Base-by-base conservation (phyloP, 1,140 invertebrate species). In the Drosophila bifasciata region DNA sequence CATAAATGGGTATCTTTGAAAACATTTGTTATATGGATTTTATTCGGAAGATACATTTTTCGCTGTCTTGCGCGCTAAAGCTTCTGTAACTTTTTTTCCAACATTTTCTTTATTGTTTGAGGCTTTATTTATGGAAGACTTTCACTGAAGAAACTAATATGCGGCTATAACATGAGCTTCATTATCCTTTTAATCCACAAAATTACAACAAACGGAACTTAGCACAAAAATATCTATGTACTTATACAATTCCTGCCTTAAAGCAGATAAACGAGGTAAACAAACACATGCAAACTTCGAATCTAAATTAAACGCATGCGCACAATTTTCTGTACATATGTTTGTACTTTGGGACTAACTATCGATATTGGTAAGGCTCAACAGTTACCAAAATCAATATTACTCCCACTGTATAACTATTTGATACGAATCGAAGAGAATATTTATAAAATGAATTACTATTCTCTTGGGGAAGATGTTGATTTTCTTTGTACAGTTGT, bases 281-380 rank as follows among this genome's bases (percentile, higher is more conserved):
- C 68, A 85, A 85, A 86, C 78, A 85, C 81, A 85, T 85, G 63
- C 68, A 86, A 77, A 88, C 83, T 77, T 60, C 25, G 48, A 32
- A 55, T 77, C 61, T 63, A 53, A 51, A 73, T 48, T 46, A 41
- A 43, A 43, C 80, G 80, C 81, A 52, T 73, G 80, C 83, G 77
- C 58, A 50, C 21, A 52, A 67, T 44, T 39, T 15, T 36, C 41
- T 41, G 50, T 53, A 36, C 4, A 36, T 36, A 36, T 36, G 11
- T 57, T 44, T n/a, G 32, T 7, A 44, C 23, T 58, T 53, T 11
- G 63, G 15, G 39, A 36, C 32, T 21, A 41, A 16, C 23, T 76
- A 60, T 79, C 77, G 77, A 76, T 79, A 80, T 58, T 17, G 28
- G 15, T 43, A 17, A 17, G 15, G 46, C 36, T 46, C 43, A 44